These are phyloP conservation scores for Drosophila micromelanica DNA, from an alignment of 1,140 invertebrate species.

Conservation along the genomic window DNA sequence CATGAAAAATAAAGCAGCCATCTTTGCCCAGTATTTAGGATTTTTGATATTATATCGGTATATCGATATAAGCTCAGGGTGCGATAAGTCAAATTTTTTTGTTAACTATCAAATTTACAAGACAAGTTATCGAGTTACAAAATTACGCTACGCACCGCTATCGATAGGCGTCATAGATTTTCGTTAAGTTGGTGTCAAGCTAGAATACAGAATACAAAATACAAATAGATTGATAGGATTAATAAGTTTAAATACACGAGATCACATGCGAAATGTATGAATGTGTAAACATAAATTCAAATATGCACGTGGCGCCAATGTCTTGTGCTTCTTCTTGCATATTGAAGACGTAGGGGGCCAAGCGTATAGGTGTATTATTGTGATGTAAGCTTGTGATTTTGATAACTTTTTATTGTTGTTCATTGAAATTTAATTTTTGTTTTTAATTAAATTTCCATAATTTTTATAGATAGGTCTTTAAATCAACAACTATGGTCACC, in stretches of 20 bases:
- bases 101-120: conserved; percentile 14
- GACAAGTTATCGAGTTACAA: neutral
- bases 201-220: no score
- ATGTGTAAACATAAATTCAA: neutral
- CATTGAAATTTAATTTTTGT: no score
- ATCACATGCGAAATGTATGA: no score
- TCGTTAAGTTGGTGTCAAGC: no score
- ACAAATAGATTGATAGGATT: no score
- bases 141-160: neutral
- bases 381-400: neutral
- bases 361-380: neutral
- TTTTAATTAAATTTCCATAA: no score
- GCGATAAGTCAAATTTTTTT: neutral
- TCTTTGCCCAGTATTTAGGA: conserved; percentile 48
- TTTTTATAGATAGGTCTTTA: no score
- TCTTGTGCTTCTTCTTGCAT: conserved; percentile 2
- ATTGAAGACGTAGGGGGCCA: neutral
- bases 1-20: conserved; percentile 58
- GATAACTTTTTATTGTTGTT: neutral
- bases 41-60: conserved; percentile 43
- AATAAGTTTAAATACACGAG: no score
- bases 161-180: neutral
- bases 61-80: conserved; percentile 27
- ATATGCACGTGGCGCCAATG: neutral
- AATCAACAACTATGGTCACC: no score